Evolutionary conservation across 2,888 invertebrate genomes (phyloP), one percentile per base, ranked within the genome.

Genomic region (Scaptomyza polygonia): DNA sequence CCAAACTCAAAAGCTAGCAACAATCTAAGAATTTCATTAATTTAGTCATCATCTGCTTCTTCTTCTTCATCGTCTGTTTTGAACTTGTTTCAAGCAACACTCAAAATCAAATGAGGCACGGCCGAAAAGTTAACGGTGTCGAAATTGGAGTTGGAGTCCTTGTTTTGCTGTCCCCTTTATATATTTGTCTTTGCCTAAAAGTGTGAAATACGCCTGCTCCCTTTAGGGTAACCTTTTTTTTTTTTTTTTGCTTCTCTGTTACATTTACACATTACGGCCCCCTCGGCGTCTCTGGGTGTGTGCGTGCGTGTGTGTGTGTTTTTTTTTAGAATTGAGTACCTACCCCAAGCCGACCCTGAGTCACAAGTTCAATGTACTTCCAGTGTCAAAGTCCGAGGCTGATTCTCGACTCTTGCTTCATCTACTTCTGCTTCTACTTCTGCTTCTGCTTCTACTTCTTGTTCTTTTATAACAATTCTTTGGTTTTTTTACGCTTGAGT

Each of bases 21-120:
- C 44, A 52, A 55, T 40, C 73, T 62, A 34, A 62, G 73, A 67
- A 83, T 77, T 68, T 72, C 80, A 80, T 82, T 82, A 82, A 79
- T 73, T 81, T 79, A 73, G 73, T 39, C 70, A 73, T 68, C 67
- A 61, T 40, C 48, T 39, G 2, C 8, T 8, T 14, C 8, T 14
- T 34, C 47, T 9, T 9, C 7, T 36, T n/a, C 7, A n/a, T n/a
- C n/a, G 14, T 25, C 25, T 8, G 18, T 16, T 47, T 12, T 30
- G 30, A 5, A 5, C 48, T 32, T 32, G 18, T n/a, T 18, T 18
- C 39, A 30, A 45, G 36, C 48, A 42, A 51, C 71, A 43, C 72
- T 71, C 54, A 48, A 66, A 53, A 66, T 62, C 74, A 74, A 74
- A 74, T 66, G 74, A 63, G 74, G 74, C 73, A 74, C 62, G 66